Conservation (phyloP, 2,113 vertebrate species). For the Cygnus atratus region DNA sequence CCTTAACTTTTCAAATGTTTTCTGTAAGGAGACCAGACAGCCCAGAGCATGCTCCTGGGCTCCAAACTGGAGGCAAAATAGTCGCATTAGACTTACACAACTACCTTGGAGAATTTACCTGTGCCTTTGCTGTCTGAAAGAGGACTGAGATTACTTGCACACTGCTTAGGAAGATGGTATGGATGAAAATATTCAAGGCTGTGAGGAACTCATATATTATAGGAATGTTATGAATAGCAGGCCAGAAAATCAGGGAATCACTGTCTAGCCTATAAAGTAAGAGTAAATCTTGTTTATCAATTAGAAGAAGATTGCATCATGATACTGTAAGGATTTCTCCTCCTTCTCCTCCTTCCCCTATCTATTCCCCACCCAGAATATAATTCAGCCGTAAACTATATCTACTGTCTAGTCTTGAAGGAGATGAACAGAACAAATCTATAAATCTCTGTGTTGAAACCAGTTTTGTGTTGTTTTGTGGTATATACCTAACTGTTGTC, state of each 20-base stretch:
- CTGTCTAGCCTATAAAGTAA: background rate
- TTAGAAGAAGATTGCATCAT: background rate
- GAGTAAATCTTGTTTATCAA: background rate
- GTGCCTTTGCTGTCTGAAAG: background rate
- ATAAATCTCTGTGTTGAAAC: background rate
- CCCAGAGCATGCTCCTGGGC: background rate
- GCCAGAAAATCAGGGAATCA: background rate
- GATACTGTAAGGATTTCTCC: background rate
- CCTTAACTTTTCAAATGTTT: background rate
- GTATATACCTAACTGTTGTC: background rate
- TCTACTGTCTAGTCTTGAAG: background rate
- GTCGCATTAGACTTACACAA: background rate
- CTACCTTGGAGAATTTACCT: background rate
- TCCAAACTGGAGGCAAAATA: background rate
- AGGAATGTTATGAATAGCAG: background rate
- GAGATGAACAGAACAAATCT: background rate
- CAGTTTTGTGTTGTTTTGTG: background rate
- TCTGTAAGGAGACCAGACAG: background rate
- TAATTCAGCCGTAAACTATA: background rate
- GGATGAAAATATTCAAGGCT: background rate
- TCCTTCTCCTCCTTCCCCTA: background rate
- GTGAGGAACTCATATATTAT: background rate
- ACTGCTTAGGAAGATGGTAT: background rate
- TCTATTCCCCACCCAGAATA: background rate
- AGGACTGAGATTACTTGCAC: background rate